Evolutionary conservation across 2,113 vertebrate genomes (phyloP).

Genomic region (Mesocricetus auratus): DNA sequence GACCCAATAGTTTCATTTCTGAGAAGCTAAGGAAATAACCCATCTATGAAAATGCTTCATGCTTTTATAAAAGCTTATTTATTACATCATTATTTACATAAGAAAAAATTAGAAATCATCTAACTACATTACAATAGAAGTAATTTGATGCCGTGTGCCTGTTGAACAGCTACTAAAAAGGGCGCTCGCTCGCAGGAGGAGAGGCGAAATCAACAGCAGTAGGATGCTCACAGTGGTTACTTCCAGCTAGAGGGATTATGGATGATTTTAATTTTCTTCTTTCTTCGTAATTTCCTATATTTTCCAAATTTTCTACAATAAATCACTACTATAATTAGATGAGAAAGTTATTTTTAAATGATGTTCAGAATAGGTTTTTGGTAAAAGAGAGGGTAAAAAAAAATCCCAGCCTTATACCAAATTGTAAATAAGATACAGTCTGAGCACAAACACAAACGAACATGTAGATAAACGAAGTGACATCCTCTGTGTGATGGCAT

Average conservation of each 20-base stretch:
- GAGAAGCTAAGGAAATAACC: conserved; percentile 50
- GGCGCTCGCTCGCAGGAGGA: conserved; percentile 31
- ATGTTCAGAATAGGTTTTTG: conserved; percentile 60
- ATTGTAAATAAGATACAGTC: conserved; percentile 6
- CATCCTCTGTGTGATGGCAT: not conserved
- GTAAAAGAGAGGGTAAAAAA: not conserved
- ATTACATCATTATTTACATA: conserved; percentile 69
- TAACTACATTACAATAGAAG: conserved; percentile 49
- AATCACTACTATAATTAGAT: conserved; percentile 73
- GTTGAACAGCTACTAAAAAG: conserved; percentile 55
- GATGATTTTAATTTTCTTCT: conserved; percentile 76
- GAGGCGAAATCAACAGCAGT: conserved; percentile 27
- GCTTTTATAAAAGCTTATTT: conserved; percentile 53
- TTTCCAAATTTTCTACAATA: conserved; percentile 72
- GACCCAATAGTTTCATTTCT: conserved; percentile 57
- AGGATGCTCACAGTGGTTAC: conserved; percentile 43
- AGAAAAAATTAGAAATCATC: conserved; percentile 50
- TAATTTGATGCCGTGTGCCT: conserved; percentile 52
- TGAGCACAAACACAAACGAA: not conserved
- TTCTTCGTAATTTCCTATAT: conserved; percentile 74
- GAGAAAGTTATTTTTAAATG: conserved; percentile 70
- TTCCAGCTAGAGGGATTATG: conserved; percentile 60
- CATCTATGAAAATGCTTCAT: conserved; percentile 37
- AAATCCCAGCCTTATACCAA: not conserved
- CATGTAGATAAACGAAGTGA: not conserved